Base-by-base conservation (phyloP, 2,797 vertebrate species). In the Chelon auratus region DNA sequence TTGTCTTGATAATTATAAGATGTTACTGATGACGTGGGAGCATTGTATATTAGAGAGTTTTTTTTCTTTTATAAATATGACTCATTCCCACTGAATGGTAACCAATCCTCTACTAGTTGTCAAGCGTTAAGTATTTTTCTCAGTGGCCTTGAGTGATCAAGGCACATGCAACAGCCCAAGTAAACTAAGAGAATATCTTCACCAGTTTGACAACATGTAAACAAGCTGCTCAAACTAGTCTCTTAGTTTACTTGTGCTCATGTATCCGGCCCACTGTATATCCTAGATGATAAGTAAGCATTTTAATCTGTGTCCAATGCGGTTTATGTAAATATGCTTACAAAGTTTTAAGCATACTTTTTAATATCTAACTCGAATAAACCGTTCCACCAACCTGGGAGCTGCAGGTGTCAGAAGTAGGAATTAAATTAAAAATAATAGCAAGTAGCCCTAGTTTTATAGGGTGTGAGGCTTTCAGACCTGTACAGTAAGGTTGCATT, bases 381-480 rank as follows among this genome's bases (percentile, higher is more conserved):
- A 69, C 84, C 42, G 77, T 26, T 24, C 42, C 45, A 61, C 12
- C 61, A 69, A 51, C 50, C 43, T 63, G 66, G 48, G 3, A 80
- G 67, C 72, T 78, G 57, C 66, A 70, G 70, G 24, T 59, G 74
- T 70, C 39, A 78, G 66, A 45, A 73, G 55, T 72, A 37, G 61
- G 55, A 74, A 75, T 82, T 70, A 13, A 81, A 69, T 78, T 67
- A 26, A 65, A 70, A 59, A 53, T 48, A 22, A 64, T 67, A 71
- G 47, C 52, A 51, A 67, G 54, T 17, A 58, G 56, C 91, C 89
- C 93, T 94, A 92, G 92, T 94, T 94, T 90, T 93, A 92, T 92
- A 93, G 92, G 92, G 91, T 73, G 18, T 47, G 68, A 71, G 45
- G 43, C 64, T 57, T 72, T 64, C 52, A 68, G 43, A 81, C 78